Conservation (phyloP, 2,888 invertebrate species). For the Dermolepida albohirtum region DNA sequence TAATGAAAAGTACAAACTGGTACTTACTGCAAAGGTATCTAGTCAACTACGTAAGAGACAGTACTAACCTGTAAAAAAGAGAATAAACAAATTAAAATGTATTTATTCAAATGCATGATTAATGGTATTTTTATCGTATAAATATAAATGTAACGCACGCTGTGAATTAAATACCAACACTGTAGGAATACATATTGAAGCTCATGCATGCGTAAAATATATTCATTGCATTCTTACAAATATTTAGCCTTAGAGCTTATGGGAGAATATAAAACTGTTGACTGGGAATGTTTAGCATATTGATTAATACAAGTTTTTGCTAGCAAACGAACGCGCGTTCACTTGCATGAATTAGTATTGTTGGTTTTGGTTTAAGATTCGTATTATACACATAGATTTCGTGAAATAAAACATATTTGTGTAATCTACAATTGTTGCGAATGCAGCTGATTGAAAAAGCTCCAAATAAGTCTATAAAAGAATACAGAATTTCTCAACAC, state of each 20-base stretch:
- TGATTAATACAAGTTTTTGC: constrained; percentile 23
- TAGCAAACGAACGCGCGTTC: background rate
- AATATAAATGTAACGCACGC: constrained; percentile 16
- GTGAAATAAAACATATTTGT: no score
- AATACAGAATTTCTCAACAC: no score
- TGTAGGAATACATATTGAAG: constrained; percentile 15
- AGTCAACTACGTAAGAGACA: background rate
- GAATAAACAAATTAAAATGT: constrained; percentile 1
- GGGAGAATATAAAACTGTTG: constrained; percentile 13
- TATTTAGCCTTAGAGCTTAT: constrained; percentile 14
- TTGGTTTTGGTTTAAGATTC: no score
- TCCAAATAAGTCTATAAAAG: no score
- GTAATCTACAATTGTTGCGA: no score
- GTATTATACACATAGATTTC: no score
- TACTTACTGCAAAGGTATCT: background rate
- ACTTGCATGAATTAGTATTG: background rate
- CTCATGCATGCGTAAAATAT: constrained; percentile 29
- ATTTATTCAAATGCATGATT: constrained; percentile 1
- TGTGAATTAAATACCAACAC: constrained; percentile 24
- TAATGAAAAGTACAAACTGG: no score
- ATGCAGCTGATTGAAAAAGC: no score
- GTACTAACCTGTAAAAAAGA: constrained; percentile 15
- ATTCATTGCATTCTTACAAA: constrained; percentile 29
- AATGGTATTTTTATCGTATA: constrained; percentile 1
- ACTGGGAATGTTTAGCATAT: constrained; percentile 22